phyloP scores from a whole-genome alignment of 2,888 invertebrate species.

The Litoditis marina region DNA sequence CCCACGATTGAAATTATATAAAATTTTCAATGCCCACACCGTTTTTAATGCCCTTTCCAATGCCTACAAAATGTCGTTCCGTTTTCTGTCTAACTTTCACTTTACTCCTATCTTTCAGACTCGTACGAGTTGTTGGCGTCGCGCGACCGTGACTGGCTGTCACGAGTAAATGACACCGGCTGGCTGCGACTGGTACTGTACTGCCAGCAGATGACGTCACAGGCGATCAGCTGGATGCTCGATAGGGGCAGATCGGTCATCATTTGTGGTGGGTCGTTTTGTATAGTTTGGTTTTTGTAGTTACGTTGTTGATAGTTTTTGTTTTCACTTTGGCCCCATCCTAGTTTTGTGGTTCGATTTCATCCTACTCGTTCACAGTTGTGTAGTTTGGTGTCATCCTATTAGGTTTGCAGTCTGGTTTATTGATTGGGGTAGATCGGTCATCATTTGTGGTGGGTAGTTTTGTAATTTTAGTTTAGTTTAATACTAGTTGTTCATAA shows the following conservation, averaged over 20 bases:
- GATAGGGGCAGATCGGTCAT: conserved; percentile 34
- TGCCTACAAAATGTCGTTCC: no score
- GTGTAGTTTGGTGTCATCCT: no score
- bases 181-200: conserved; percentile 76
- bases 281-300: not conserved
- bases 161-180: conserved; percentile 68
- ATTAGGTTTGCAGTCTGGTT: no score
- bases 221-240: conserved; percentile 26
- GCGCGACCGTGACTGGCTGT: conserved; percentile 66
- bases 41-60: no score
- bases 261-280: not conserved
- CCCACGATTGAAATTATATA: not conserved
- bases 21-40: not conserved
- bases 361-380: no score
- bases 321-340: no score
- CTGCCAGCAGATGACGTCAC: conserved; percentile 21
- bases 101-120: no score
- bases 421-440: conserved; percentile 30
- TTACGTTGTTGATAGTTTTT: not conserved
- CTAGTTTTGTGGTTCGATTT: no score
- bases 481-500: no score
- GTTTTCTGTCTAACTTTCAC: no score
- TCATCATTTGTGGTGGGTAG: conserved; percentile 16
- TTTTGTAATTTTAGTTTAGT: no score
- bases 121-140: conserved; percentile 60